phyloP scores from a whole-genome alignment of 2,113 vertebrate genomes.

The Sorex fumeus region DNA sequence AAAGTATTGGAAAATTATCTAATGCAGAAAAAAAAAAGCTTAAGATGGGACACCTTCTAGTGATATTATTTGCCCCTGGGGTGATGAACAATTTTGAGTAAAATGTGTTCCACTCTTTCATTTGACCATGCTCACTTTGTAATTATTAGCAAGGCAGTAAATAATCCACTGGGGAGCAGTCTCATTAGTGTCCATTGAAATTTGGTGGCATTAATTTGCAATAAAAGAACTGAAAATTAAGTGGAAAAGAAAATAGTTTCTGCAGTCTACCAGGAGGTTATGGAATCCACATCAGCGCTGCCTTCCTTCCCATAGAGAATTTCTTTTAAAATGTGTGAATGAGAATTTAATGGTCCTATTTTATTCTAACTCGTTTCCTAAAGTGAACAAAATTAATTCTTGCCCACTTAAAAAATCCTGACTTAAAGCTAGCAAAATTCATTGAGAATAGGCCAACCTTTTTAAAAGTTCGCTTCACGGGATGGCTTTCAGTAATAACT shows the following conservation, averaged over 20 bases:
- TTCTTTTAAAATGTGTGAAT: conserved; percentile 63
- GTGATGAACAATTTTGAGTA: conserved; percentile 74
- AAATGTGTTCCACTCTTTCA: conserved; percentile 62
- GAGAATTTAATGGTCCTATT: conserved; percentile 55
- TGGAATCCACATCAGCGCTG: conserved; percentile 40
- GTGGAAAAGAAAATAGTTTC: conserved; percentile 73
- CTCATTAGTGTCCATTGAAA: conserved; percentile 86
- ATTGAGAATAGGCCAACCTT: neutral
- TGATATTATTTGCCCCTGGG: conserved; percentile 42
- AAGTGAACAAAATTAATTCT: conserved; percentile 25
- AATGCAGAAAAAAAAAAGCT: conserved; percentile 44
- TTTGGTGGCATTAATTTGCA: conserved; percentile 82
- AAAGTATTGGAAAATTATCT: conserved; percentile 41
- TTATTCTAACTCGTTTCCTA: conserved; percentile 41
- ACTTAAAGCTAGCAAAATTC: conserved; percentile 65
- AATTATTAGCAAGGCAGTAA: conserved; percentile 81
- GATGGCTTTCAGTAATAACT: neutral
- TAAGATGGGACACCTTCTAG: conserved; percentile 15
- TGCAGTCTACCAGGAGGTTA: conserved; percentile 76
- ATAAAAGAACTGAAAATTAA: conserved; percentile 85
- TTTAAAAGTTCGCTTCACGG: conserved; percentile 27
- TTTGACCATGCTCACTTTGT: conserved; percentile 73
- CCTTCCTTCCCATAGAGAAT: neutral
- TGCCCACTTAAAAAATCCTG: conserved; percentile 57
- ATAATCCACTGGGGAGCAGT: conserved; percentile 70